Evolutionary conservation across 1,140 invertebrate species (phyloP), one percentile per base, ranked within the genome.

Genomic region (Triops longicaudatus): DNA sequence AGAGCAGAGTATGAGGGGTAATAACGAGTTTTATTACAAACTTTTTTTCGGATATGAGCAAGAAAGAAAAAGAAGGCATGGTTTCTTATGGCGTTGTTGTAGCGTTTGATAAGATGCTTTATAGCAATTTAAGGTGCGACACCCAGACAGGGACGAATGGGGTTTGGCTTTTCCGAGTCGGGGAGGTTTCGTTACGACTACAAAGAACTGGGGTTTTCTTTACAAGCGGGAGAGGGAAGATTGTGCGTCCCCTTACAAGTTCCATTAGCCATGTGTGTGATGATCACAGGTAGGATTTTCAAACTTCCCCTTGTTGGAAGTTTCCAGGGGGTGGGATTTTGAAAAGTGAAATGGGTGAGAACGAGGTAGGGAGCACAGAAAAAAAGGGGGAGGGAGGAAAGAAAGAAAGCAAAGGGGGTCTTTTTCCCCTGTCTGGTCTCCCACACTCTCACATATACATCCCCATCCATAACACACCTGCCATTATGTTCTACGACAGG

Each of bases 361-460:
- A 63, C 14, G 50, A 63, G 50, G 50, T 17, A 63, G 14, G 17
- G 17, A 63, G 50, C 50, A 17, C 5, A 63, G 50, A 14, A 0
- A 17, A 63, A 63, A 9, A 22, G 14, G 50, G 22, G 50, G 50
- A 63, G 50, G 50, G 22, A 22, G 50, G 22, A 17, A 63, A 63
- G 50, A 63, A 63, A 63, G 50, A 22, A 63, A 22, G 50, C 2
- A 14, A 22, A 9, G 50, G 50, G 50, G 50, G 50, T 63, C 50
- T 22, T 63, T 63, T 63, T 63, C 50, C 22, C 14, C 50, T 63
- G 22, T 22, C 50, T 17, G 17, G 50, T n/a, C 50, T 9, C 14
- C 50, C 50, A 63, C 50, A 63, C 50, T 63, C 50, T 63, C 50
- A 63, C 50, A 63, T 63, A 63, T 63, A 63, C 50, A 63, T 63